These are phyloP conservation scores for Pseudocheirus occidentalis DNA, from an alignment of 2,797 vertebrate species.

Conservation along the genomic window DNA sequence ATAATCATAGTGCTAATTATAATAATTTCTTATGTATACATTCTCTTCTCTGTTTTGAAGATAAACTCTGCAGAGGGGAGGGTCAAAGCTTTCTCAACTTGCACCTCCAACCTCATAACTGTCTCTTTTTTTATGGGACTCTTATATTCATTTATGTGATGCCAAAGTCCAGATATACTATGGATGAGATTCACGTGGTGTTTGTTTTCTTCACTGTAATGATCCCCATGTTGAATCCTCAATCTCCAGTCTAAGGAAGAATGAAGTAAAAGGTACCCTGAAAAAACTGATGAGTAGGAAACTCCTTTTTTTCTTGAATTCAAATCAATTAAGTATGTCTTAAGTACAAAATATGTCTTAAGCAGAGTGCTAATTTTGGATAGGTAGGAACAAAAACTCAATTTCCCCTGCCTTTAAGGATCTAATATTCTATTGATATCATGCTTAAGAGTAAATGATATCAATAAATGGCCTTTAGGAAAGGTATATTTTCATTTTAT, in stretches of 20 bases:
- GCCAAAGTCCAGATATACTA: background rate
- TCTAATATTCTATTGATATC: too few relatives aligned
- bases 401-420: background rate
- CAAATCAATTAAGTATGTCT: background rate
- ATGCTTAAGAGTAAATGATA: background rate
- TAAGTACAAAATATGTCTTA: background rate
- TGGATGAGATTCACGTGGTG: too few relatives aligned
- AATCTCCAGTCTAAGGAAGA: background rate
- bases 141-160: background rate
- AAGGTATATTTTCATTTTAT: background rate
- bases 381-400: background rate
- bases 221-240: background rate
- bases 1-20: too few relatives aligned
- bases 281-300: background rate
- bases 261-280: background rate
- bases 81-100: background rate
- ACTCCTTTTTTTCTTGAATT: background rate
- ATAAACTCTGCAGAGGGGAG: background rate
- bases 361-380: too few relatives aligned
- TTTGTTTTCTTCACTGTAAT: too few relatives aligned
- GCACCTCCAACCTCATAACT: background rate
- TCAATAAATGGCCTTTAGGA: background rate
- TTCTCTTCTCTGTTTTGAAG: too few relatives aligned
- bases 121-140: background rate
- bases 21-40: too few relatives aligned